Base-by-base conservation (phyloP, 2,888 invertebrate genomes). In the Carabus problematicus region DNA sequence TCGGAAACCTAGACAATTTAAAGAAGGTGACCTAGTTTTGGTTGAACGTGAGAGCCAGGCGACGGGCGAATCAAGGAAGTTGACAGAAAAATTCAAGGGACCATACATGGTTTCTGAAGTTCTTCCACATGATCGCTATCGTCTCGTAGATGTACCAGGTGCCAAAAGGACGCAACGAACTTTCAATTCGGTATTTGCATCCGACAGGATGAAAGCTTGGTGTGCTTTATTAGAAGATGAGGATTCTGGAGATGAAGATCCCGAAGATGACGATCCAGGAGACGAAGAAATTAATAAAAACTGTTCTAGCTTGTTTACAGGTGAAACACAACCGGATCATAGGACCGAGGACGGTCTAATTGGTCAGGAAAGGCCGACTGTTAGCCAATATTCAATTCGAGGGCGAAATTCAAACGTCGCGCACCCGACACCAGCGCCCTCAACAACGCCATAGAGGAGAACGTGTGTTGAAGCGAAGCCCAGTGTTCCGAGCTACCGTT, bases 31-130 rank as follows among this genome's bases (percentile, higher is more conserved):
- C 43, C 42, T 72, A 9, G 71, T 72, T 1, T 43, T 71, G 11
- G 56, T 72, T n/a, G 63, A 66, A 42, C 49, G 56, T 41, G 45
- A 63, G 11, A 52, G 54, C 11, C 9, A 39, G 9, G 49, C 70
- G 3, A 72, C 70, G 1, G 70, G 73, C 58, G 63, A 58, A 4
- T 73, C 72, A 12, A 54, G 72, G 47, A 75, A 75, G 63, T 52
- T 73, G 18, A 71, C 72, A 64, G 72, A 72, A 11, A 70, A 67
- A 8, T 74, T 70, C 39, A 72, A 71, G 19, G 74, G 75, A 1
- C 72, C 72, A 8, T 75, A 73, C 55, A 43, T 72, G 3, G 61
- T 73, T 8, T 69, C 60, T 9, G 61, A 71, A 49, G 71, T 67
- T 1, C 58, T 74, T 7, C 58, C 60, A 7, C 71, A 71, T n/a